These are phyloP conservation scores for Leptodactylus fallax DNA, from an alignment of 2,797 vertebrate genomes.

Conservation along the genomic window DNA sequence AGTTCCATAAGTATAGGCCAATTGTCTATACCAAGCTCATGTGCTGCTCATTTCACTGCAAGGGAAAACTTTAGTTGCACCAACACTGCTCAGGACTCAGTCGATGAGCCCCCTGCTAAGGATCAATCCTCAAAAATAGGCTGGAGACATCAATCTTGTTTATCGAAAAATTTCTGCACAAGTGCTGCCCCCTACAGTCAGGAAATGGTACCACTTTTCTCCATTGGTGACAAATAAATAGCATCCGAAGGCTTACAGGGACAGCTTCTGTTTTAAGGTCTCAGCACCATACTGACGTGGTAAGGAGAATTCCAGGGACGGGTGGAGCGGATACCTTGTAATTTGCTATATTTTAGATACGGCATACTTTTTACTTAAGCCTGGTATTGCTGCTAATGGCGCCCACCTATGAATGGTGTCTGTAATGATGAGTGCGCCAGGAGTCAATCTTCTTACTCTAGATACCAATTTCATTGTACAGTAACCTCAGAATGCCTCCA, in stretches of 20 bases:
- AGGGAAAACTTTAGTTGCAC: no score
- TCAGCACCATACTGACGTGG: not conserved
- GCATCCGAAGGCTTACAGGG: not conserved
- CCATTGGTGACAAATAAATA: no score
- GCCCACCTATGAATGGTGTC: not conserved
- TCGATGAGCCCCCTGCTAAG: no score
- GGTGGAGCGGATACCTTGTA: not conserved
- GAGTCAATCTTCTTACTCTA: not conserved
- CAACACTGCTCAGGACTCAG: no score
- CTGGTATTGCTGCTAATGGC: not conserved
- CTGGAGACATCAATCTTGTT: no score
- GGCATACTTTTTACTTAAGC: not conserved
- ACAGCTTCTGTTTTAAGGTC: not conserved
- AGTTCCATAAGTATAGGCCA: no score
- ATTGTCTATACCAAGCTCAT: no score
- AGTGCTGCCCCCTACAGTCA: no score
- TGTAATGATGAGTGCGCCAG: not conserved
- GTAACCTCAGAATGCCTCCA: constrained; percentile 18
- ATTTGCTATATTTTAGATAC: not conserved
- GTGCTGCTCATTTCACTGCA: no score
- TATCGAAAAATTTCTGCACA: no score
- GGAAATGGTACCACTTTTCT: no score
- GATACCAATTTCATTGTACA: constrained; percentile 12
- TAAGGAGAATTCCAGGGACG: not conserved
- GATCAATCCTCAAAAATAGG: no score